A percentile compares a stretch with the other conserved stretches of the same genome.
Conservation (phyloP, 2,797 vertebrate species). For the Hylomyscus alleni region DNA sequence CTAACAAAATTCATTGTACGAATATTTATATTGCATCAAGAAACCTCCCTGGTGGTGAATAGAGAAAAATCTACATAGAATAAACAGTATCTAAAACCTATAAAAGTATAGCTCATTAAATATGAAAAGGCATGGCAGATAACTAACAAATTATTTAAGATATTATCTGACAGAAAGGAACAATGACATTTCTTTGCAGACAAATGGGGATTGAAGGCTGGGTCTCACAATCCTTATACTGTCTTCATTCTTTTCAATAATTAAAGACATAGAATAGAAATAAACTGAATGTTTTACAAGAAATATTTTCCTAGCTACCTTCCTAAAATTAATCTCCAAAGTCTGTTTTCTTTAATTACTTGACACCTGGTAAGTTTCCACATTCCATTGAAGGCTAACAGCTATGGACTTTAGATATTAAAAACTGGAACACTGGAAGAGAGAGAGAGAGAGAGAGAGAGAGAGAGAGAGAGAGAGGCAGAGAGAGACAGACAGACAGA, state of each 20-base stretch:
- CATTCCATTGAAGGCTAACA: no score
- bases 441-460: not conserved
- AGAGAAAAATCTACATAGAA: slow-evolving; percentile 1
- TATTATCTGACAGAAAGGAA: slow-evolving; percentile 64
- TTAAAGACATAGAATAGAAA: slow-evolving; percentile 67
- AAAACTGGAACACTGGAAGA: not conserved
- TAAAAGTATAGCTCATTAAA: slow-evolving; percentile 42
- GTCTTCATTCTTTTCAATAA: slow-evolving; percentile 21
- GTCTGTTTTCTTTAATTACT: not conserved
- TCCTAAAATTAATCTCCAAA: slow-evolving; percentile 43
- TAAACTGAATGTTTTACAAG: slow-evolving; percentile 49
- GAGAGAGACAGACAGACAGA: no score
- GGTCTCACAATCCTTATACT: slow-evolving; percentile 40
- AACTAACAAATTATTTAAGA: slow-evolving; percentile 73
- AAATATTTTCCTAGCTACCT: slow-evolving; percentile 68
- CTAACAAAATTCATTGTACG: slow-evolving; percentile 5
- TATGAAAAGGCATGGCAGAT: not conserved
- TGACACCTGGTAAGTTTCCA: not conserved
- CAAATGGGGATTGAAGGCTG: slow-evolving; percentile 44
- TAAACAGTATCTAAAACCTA: slow-evolving; percentile 51
- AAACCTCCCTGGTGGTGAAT: not conserved
- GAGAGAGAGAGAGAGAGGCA: not conserved
- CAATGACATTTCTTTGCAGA: slow-evolving; percentile 6
- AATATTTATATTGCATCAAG: slow-evolving; percentile 60
- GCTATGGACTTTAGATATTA: not conserved